phyloP scores from a whole-genome alignment of 2,888 invertebrate genomes.

The Penaeus monodon region DNA sequence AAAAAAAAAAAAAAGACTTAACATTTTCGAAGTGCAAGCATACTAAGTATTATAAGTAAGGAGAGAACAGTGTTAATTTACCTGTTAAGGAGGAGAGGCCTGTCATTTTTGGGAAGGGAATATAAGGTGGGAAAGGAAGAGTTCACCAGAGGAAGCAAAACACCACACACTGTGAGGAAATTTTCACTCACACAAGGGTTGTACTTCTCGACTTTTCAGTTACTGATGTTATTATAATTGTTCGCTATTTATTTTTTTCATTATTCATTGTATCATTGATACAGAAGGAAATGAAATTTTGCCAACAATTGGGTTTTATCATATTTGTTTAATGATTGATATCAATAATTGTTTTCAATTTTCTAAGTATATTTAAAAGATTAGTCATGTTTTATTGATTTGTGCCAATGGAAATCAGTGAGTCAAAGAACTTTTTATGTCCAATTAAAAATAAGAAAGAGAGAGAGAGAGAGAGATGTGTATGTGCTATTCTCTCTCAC shows the following conservation, averaged over 20 bases:
- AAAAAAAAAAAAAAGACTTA: constrained; percentile 24
- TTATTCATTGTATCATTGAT: too few species aligned
- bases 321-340: too few species aligned
- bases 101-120: not conserved
- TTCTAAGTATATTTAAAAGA: too few species aligned
- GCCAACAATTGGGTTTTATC: too few species aligned
- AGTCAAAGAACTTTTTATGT: not conserved
- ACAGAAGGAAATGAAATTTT: too few species aligned
- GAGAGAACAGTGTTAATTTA: not conserved
- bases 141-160: too few species aligned
- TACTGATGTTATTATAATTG: too few species aligned
- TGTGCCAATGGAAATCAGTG: constrained; percentile 29
- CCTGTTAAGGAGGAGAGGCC: not conserved
- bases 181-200: too few species aligned
- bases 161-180: too few species aligned
- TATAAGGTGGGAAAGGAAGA: not conserved
- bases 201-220: too few species aligned
- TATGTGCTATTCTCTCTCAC: constrained; percentile 31
- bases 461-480: constrained; percentile 19
- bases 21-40: constrained; percentile 12
- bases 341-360: too few species aligned
- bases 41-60: constrained; percentile 23
- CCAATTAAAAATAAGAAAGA: not conserved
- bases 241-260: too few species aligned
- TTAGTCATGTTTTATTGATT: not conserved